A percentile compares a stretch with the other conserved stretches of the same genome.
Conservation (phyloP, 2,888 invertebrate species). For the Chymomyza procnemis region DNA sequence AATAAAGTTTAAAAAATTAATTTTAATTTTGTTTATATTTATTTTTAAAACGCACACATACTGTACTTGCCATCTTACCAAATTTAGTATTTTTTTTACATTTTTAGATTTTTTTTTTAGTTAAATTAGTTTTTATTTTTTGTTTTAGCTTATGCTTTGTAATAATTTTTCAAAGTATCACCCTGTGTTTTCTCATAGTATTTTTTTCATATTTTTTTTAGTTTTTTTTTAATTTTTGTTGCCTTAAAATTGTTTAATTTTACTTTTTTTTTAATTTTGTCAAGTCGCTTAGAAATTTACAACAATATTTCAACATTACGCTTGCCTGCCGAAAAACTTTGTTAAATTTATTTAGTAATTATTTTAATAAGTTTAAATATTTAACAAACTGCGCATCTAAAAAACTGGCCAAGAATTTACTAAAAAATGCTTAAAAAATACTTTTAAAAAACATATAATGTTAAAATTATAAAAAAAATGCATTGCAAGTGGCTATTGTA, state of each 20-base stretch:
- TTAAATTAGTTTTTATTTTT: constrained; percentile 36
- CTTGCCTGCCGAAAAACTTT: constrained; percentile 49
- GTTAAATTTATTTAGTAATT: constrained; percentile 44
- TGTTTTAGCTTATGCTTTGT: constrained; percentile 64
- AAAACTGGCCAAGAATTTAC: constrained; percentile 53
- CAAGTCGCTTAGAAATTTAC: constrained; percentile 60
- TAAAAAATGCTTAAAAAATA: constrained; percentile 40
- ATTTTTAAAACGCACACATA: constrained; percentile 58
- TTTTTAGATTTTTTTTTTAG: constrained; percentile 27
- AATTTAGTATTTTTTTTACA: constrained; percentile 46
- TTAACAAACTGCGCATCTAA: constrained; percentile 58
- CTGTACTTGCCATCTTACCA: constrained; percentile 37
- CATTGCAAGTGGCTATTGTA: constrained; percentile 64
- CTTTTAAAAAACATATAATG: constrained; percentile 41
- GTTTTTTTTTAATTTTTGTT: constrained; percentile 23
- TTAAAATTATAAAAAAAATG: constrained; percentile 37
- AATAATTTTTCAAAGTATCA: constrained; percentile 75
- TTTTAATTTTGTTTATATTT: constrained; percentile 46
- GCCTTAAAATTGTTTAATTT: constrained; percentile 24
- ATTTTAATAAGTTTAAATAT: constrained; percentile 27
- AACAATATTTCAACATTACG: constrained; percentile 57
- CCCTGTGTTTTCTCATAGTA: constrained; percentile 77
- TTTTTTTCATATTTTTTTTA: constrained; percentile 49
- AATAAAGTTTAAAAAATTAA: constrained; percentile 10
- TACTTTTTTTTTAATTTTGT: constrained; percentile 17